Conservation (phyloP, 2,888 invertebrate genomes). For the Andrena flavipes region DNA sequence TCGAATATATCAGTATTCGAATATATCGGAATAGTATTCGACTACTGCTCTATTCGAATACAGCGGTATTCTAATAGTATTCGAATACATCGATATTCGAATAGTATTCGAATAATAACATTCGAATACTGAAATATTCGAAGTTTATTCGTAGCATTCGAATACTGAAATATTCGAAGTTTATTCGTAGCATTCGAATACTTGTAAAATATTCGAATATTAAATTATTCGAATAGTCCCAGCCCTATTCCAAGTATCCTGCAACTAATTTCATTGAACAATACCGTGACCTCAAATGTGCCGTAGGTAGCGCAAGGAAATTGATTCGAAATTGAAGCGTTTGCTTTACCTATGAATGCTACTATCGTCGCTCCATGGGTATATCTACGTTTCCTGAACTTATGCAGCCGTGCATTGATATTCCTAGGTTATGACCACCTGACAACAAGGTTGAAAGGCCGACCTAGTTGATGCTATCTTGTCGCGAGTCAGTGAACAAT, state of each 20-base stretch:
- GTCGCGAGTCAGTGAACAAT: slow-evolving; percentile 32
- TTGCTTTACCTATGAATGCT: slow-evolving; percentile 12
- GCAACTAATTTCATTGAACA: not conserved
- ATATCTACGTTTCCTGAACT: slow-evolving; percentile 45
- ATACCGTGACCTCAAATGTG: not conserved
- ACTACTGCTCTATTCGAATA: no score
- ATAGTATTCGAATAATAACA: no score
- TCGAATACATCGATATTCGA: no score
- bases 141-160: no score
- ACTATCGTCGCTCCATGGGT: slow-evolving; percentile 12
- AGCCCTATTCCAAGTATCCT: not conserved
- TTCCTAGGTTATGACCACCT: slow-evolving; percentile 48
- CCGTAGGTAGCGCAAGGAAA: not conserved
- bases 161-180: no score
- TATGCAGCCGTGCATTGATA: slow-evolving; percentile 20
- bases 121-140: no score
- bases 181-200: no score
- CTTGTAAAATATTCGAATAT: no score
- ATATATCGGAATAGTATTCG: no score
- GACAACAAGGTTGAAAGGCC: slow-evolving; percentile 59
- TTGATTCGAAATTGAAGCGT: slow-evolving; percentile 14
- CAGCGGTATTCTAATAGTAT: no score
- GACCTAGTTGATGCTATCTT: slow-evolving; percentile 59
- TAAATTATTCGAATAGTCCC: no score
- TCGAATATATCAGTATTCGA: no score